These are phyloP conservation scores for Polypedilum pembai DNA, from an alignment of 1,140 invertebrate genomes.

Conservation along the genomic window DNA sequence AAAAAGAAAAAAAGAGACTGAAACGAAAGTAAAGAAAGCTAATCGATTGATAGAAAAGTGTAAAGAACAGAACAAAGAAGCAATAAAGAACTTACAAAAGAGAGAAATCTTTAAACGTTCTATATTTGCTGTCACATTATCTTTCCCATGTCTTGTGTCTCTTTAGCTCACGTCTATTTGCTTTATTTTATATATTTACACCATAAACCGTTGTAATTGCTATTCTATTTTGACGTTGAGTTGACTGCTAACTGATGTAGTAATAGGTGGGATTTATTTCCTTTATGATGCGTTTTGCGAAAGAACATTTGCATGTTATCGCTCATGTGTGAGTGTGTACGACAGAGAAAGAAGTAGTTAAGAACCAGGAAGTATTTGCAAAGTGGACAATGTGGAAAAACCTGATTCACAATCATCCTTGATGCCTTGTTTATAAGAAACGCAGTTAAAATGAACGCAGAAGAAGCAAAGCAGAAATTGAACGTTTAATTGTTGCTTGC, in stretches of 20 bases:
- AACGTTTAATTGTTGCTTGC: background rate
- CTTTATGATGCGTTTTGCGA: background rate
- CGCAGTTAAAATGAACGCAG: background rate
- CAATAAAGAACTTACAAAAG: background rate
- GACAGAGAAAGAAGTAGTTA: background rate
- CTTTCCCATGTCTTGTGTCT: background rate
- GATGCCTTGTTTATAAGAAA: background rate
- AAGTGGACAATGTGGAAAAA: slow-evolving; percentile 17
- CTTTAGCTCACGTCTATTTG: background rate
- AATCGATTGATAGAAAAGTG: no score
- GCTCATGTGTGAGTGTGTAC: background rate
- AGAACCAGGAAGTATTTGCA: background rate
- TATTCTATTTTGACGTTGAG: slow-evolving; percentile 18
- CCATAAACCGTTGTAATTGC: slow-evolving; percentile 16
- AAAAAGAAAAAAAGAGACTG: no score
- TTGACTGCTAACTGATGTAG: slow-evolving; percentile 1
- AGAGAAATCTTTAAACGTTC: background rate
- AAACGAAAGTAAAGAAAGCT: no score
- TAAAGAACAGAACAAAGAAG: background rate
- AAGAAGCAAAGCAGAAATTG: background rate
- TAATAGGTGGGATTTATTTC: background rate
- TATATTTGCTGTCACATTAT: background rate
- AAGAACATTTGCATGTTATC: background rate
- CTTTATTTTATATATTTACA: background rate
- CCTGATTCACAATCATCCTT: slow-evolving; percentile 3